Evolutionary conservation across 1,140 invertebrate genomes (phyloP).

Genomic region (Nasonia giraulti): DNA sequence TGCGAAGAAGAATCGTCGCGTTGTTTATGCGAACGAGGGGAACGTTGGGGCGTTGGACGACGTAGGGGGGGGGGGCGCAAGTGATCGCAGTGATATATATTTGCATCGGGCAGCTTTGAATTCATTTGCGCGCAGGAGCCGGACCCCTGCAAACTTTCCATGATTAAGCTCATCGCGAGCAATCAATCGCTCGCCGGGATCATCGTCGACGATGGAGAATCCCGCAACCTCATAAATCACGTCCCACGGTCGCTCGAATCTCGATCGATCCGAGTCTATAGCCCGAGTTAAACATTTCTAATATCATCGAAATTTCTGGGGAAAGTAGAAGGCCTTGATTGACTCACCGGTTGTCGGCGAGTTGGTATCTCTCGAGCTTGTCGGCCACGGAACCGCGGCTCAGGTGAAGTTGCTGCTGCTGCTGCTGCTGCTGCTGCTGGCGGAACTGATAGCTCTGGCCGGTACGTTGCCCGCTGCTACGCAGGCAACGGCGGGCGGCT

Average conservation of each 20-base stretch:
- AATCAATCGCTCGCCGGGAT: constrained; percentile 5
- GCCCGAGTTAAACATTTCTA: too few species aligned
- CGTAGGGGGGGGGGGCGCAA: too few species aligned
- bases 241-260: too few species aligned
- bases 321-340: neutral
- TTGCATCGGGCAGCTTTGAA: too few species aligned
- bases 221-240: neutral
- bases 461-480: constrained; percentile 66
- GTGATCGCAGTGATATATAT: too few species aligned
- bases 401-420: constrained; percentile 43
- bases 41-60: too few species aligned
- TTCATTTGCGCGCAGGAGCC: neutral
- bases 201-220: constrained; percentile 22
- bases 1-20: too few species aligned
- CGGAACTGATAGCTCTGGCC: constrained; percentile 59
- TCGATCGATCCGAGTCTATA: too few species aligned
- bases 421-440: constrained; percentile 56
- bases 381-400: constrained; percentile 59
- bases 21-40: too few species aligned
- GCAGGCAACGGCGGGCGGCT: constrained; percentile 67
- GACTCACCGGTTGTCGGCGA: constrained; percentile 64
- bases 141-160: constrained; percentile 13
- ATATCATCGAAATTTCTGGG: too few species aligned
- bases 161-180: constrained; percentile 5
- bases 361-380: constrained; percentile 65